Conservation (phyloP, 2,888 invertebrate species). For the Phalangium opilio region DNA sequence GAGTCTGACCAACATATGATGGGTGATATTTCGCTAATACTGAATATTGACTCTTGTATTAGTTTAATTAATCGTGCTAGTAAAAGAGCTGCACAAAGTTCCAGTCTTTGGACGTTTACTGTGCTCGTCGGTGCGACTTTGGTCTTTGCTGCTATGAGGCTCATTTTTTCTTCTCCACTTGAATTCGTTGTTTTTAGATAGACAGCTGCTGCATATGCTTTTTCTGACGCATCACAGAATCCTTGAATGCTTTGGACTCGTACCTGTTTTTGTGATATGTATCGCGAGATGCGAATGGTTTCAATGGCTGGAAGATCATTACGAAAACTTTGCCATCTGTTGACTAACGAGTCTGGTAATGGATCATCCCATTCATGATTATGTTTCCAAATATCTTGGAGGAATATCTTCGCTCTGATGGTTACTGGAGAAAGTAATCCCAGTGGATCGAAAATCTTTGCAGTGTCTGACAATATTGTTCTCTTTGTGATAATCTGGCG, state of each 20-base stretch:
- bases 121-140: too few species aligned
- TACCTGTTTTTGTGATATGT: not conserved
- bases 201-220: too few species aligned
- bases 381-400: not conserved
- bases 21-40: too few species aligned
- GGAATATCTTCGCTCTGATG: not conserved
- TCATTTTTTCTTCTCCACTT: too few species aligned
- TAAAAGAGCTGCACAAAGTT: too few species aligned
- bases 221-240: too few species aligned
- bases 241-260: not conserved
- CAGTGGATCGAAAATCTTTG: slow-evolving; percentile 2
- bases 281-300: not conserved
- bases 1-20: too few species aligned
- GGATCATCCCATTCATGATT: not conserved
- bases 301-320: not conserved
- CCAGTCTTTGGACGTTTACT: too few species aligned
- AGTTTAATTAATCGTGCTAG: too few species aligned
- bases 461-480: not conserved
- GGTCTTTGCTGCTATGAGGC: too few species aligned
- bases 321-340: not conserved
- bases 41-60: too few species aligned
- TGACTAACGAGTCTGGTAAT: not conserved
- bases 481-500: not conserved
- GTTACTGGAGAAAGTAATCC: not conserved
- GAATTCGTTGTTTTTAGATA: too few species aligned